These are phyloP conservation scores for Peromyscus melanophrys DNA, from an alignment of 2,797 vertebrate genomes.

Conservation along the genomic window DNA sequence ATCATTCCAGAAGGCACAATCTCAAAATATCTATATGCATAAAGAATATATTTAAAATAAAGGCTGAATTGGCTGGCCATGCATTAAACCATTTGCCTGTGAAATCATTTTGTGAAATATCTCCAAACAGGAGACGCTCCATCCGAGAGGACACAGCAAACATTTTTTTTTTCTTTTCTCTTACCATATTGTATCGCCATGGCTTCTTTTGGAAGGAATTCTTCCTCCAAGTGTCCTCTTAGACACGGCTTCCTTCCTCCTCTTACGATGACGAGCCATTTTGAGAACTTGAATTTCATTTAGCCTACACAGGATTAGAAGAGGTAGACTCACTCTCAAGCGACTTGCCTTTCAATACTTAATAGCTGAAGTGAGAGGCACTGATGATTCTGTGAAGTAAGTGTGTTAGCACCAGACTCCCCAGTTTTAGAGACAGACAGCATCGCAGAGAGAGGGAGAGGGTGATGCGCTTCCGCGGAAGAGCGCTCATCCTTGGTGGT, in stretches of 20 bases:
- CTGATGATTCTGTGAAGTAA: conserved; percentile 43
- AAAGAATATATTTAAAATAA: conserved; percentile 92
- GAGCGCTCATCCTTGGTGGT: conserved; percentile 27
- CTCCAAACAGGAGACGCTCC: conserved; percentile 91
- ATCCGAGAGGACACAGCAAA: conserved; percentile 90
- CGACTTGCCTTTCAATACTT: conserved; percentile 73
- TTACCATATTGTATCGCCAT: conserved; percentile 90
- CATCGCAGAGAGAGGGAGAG: not conserved
- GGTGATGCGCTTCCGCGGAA: not conserved
- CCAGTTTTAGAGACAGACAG: conserved; percentile 35
- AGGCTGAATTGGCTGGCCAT: conserved; percentile 92
- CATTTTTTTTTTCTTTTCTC: conserved; percentile 85
- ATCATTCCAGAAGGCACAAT: conserved; percentile 93
- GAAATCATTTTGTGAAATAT: conserved; percentile 90
- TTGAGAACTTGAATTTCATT: conserved; percentile 89
- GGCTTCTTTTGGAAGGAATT: conserved; percentile 89
- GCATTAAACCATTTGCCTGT: conserved; percentile 91
- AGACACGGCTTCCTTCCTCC: conserved; percentile 84
- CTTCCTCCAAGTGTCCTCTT: conserved; percentile 75
- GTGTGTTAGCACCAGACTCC: conserved; percentile 41
- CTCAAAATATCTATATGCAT: conserved; percentile 93
- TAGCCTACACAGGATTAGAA: conserved; percentile 83
- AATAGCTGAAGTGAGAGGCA: conserved; percentile 66
- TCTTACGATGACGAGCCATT: conserved; percentile 89
- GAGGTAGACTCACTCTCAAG: conserved; percentile 60